Conservation (phyloP, 2,797 vertebrate genomes). For the Platalea minor region DNA sequence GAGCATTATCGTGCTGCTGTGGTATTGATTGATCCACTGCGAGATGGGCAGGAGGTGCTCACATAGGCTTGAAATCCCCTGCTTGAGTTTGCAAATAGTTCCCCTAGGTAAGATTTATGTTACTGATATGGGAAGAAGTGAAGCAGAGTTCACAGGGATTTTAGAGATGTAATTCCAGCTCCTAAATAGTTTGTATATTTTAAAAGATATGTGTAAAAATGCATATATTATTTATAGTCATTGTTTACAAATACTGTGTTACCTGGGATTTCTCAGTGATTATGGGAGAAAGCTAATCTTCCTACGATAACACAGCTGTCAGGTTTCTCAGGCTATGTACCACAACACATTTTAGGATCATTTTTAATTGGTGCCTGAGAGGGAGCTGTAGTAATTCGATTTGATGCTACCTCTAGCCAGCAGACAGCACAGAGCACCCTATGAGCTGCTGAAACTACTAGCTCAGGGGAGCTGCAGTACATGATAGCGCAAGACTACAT, state of each 20-base stretch:
- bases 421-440: background rate
- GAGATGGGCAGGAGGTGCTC: background rate
- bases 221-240: background rate
- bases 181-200: background rate
- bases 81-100: conserved; percentile 7
- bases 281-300: background rate
- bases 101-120: conserved; percentile 18
- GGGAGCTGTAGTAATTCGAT: background rate
- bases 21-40: conserved; percentile 20
- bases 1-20: background rate
- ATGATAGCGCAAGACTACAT: background rate
- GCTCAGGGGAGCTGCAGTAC: background rate
- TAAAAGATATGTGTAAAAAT: background rate
- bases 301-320: background rate
- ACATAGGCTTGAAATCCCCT: background rate
- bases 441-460: background rate
- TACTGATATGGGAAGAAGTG: background rate
- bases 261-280: background rate
- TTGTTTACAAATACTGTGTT: background rate
- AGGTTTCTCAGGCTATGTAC: background rate
- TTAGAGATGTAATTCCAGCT: background rate
- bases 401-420: background rate
- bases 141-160: background rate
- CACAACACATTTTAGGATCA: background rate
- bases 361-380: background rate